A percentile compares a stretch with the other conserved stretches of the same genome.
Conservation (phyloP, 1,140 invertebrate genomes). For the Thaumatotibia leucotreta region DNA sequence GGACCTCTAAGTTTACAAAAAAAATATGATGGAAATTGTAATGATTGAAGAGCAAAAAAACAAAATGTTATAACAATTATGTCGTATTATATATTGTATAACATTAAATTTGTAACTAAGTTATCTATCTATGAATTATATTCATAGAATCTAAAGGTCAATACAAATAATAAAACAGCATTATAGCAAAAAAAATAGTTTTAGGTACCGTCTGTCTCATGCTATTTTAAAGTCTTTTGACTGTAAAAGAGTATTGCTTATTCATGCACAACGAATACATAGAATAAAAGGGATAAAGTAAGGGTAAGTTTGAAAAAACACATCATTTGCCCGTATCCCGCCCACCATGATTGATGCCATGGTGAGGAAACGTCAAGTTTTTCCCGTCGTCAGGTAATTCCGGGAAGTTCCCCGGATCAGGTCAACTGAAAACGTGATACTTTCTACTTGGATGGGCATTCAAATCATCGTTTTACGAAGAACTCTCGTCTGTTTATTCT, state of each 20-base stretch:
- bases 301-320: neutral
- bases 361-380: constrained; percentile 3
- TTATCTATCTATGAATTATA: too few relatives aligned
- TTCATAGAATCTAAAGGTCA: too few relatives aligned
- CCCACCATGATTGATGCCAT: constrained; percentile 4
- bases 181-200: too few relatives aligned
- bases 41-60: too few relatives aligned
- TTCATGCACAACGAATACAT: neutral
- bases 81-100: too few relatives aligned
- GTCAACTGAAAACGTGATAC: constrained; percentile 12
- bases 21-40: too few relatives aligned
- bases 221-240: too few relatives aligned
- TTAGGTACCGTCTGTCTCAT: too few relatives aligned
- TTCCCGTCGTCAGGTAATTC: constrained; percentile 9
- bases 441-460: neutral
- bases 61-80: too few relatives aligned
- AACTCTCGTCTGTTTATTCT: neutral
- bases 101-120: too few relatives aligned
- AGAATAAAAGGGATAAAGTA: neutral
- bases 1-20: too few relatives aligned
- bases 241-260: neutral
- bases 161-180: too few relatives aligned
- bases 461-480: neutral
- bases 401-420: constrained; percentile 1
- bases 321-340: constrained; percentile 9